These are phyloP conservation scores for Piaya cayana DNA, from an alignment of 2,113 vertebrate genomes.

Conservation along the genomic window DNA sequence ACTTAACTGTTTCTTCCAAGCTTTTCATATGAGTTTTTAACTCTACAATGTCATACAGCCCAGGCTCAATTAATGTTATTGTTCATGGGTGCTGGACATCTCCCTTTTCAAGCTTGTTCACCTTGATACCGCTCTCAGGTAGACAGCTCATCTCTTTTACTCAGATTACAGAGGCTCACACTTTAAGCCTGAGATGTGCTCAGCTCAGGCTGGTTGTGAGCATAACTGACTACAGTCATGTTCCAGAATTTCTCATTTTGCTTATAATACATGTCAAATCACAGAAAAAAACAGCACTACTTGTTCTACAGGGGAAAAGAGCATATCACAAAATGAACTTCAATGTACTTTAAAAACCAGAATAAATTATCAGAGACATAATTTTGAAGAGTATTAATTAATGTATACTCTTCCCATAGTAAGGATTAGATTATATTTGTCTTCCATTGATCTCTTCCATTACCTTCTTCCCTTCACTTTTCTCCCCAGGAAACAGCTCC, in stretches of 20 bases:
- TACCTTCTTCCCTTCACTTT: background rate
- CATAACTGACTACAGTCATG: background rate
- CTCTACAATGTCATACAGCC: background rate
- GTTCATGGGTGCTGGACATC: background rate
- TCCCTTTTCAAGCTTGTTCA: background rate
- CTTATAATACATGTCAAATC: background rate
- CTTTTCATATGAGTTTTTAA: background rate
- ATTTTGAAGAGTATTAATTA: conserved; percentile 7
- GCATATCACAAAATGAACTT: background rate
- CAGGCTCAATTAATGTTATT: background rate
- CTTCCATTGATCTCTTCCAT: background rate
- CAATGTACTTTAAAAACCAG: background rate
- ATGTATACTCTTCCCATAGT: background rate
- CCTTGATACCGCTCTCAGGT: background rate
- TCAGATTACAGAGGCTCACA: background rate
- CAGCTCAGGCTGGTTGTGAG: background rate
- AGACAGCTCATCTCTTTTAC: background rate
- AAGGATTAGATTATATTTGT: background rate
- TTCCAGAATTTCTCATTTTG: background rate
- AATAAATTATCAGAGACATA: background rate
- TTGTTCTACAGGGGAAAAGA: background rate
- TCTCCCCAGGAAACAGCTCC: background rate
- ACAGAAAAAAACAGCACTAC: background rate
- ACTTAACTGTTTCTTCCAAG: background rate
- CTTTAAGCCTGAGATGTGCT: background rate